A percentile compares a stretch with the other conserved stretches of the same genome.
Conservation (phyloP, 2,113 vertebrate genomes). For the Pao palembangensis region DNA sequence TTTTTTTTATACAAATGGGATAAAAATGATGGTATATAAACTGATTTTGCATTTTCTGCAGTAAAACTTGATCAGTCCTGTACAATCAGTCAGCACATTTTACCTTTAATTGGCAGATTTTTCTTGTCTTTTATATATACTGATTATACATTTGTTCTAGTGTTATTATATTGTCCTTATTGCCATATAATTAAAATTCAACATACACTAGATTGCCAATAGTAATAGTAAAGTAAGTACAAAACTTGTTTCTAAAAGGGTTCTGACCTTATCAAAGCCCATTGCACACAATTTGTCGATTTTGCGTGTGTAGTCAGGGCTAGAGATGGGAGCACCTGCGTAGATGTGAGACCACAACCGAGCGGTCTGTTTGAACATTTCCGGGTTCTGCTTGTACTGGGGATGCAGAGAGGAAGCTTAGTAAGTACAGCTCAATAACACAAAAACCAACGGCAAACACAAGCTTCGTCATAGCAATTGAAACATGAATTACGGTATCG, state of each 20-base stretch:
- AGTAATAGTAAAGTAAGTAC: too few species aligned
- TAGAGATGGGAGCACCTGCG: slow-evolving; percentile 91
- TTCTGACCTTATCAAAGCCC: slow-evolving; percentile 95
- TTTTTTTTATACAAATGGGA: background rate
- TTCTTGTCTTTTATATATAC: too few species aligned
- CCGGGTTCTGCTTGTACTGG: slow-evolving; percentile 98
- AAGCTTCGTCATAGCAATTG: background rate
- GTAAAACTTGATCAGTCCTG: too few species aligned
- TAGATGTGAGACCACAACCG: slow-evolving; percentile 96
- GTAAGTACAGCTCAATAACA: background rate
- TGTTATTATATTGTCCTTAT: too few species aligned
- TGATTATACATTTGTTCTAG: too few species aligned
- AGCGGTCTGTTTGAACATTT: slow-evolving; percentile 99
- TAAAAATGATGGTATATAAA: background rate
- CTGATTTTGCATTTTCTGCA: too few species aligned
- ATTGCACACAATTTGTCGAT: slow-evolving; percentile 99
- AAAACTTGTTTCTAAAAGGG: background rate
- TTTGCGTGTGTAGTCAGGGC: slow-evolving; percentile 95
- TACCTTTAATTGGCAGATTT: too few species aligned
- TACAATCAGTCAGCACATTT: too few species aligned
- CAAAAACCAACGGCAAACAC: slow-evolving; percentile 1
- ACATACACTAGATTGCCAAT: too few species aligned
- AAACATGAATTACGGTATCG: too few species aligned
- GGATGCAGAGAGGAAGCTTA: slow-evolving; percentile 8
- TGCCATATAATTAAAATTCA: too few species aligned